Evolutionary conservation across 2,113 vertebrate genomes (phyloP), one percentile per base, ranked within the genome.

Genomic region (Dasyurus viverrinus): DNA sequence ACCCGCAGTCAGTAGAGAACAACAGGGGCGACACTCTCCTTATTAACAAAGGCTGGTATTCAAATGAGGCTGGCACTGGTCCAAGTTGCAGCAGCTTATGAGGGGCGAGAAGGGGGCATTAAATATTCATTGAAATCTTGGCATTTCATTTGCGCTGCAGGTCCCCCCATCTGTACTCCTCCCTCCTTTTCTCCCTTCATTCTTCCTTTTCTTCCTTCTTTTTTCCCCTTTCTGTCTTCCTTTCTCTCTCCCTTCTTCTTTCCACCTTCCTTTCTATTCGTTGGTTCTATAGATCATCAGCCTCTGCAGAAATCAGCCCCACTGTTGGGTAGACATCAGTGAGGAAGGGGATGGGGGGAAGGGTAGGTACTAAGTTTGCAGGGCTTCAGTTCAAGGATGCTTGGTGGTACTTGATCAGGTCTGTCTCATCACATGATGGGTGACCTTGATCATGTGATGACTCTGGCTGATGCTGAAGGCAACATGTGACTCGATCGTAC

Each of bases 401-500:
- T 2, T 3, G 90, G 94, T 95, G 97, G 90, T 95, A 42, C 92
- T 53, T 93, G 53, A 8, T 96, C 98, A 91, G 97, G 95, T 96
- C 95, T 68, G 94, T 93, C 92, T 95, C 96, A 0, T 97, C 98
- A 98, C 95, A 96, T 97, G 98, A 98, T 97, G 94, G 98, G 97
- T 97, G 98, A 97, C 98, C 98, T 97, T 92, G 53, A 93, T 98
- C 98, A 97, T 89, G 97, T 97, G 98, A 98, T 1, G 68, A 91
- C 93, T 94, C 96, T 92, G 94, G 94, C 93, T 89, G 97, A 94
- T 97, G 98, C 97, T 98, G 27, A 53, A 91, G 57, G 98, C 98
- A 96, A 97, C 98, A 95, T 98, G 98, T 98, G 98, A 98, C 98
- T 93, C 95, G 76, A 95, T 95, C 98, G 97, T 98, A 91, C 94